phyloP scores from a whole-genome alignment of 2,113 vertebrate genomes.

The Hipposideros armiger region DNA sequence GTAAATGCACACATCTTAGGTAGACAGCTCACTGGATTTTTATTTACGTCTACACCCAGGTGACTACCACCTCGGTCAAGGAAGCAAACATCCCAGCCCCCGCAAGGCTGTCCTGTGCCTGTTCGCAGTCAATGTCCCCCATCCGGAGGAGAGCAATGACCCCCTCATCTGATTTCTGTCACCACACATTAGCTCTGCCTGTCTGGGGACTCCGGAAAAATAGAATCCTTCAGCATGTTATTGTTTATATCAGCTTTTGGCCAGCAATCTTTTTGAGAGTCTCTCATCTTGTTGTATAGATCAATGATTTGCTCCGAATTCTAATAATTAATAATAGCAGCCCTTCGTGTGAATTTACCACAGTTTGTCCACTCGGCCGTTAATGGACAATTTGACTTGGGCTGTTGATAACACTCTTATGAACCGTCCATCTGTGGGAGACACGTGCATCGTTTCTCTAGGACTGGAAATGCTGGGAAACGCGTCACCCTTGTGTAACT shows the following conservation, averaged over 20 bases:
- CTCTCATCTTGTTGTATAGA: too few species aligned
- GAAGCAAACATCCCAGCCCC: rapidly evolving
- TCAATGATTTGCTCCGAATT: background rate
- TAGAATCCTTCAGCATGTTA: rapidly evolving
- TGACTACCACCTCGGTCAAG: background rate
- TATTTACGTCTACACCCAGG: rapidly evolving
- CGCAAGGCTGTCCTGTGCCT: background rate
- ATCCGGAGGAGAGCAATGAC: too few species aligned
- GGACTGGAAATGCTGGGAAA: background rate
- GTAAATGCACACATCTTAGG: rapidly evolving
- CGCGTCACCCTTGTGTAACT: rapidly evolving
- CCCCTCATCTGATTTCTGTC: background rate
- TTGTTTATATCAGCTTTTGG: background rate
- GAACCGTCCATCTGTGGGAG: background rate
- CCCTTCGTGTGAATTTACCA: background rate
- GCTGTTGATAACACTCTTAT: background rate
- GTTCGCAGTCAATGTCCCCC: rapidly evolving
- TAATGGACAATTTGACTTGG: rapidly evolving
- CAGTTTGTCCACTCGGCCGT: background rate
- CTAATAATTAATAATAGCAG: background rate
- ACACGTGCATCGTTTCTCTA: rapidly evolving
- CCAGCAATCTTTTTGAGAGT: background rate
- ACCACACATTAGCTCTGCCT: rapidly evolving
- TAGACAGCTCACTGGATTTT: background rate
- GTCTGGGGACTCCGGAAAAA: background rate